A percentile compares a stretch with the other conserved stretches of the same genome.
Evolutionary conservation across 1,140 invertebrate genomes (phyloP).

Genomic region (Rhyacophila brunnea): DNA sequence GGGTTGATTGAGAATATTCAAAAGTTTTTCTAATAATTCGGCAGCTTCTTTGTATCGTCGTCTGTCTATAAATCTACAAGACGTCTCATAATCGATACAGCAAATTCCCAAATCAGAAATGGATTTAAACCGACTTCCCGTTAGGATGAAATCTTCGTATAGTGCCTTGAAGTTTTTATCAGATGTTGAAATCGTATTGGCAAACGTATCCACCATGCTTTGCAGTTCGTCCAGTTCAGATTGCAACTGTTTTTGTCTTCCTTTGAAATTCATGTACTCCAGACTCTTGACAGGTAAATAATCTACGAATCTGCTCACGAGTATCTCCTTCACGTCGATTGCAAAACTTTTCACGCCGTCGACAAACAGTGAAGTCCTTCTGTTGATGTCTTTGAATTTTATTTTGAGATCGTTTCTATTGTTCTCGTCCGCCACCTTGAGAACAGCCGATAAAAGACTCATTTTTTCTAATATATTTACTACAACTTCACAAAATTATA

Average conservation of each 20-base stretch:
- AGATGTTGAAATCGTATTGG: neutral
- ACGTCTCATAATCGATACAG: conserved; percentile 6
- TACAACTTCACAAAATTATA: neutral
- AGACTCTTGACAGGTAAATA: conserved; percentile 20
- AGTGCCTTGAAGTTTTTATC: conserved; percentile 9
- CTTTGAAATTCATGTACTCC: conserved; percentile 16
- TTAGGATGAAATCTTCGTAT: conserved; percentile 15
- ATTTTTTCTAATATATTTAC: conserved; percentile 10
- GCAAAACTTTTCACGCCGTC: conserved; percentile 21
- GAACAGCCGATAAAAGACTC: conserved; percentile 28
- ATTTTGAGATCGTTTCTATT: conserved; percentile 16
- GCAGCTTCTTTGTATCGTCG: conserved; percentile 17
- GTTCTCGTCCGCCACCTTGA: conserved; percentile 21
- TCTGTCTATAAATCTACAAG: conserved; percentile 17
- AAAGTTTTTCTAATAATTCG: conserved; percentile 11
- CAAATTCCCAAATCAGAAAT: conserved; percentile 15
- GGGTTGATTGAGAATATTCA: conserved; percentile 9
- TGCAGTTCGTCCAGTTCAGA: conserved; percentile 11
- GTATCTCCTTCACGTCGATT: conserved; percentile 16
- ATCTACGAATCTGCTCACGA: conserved; percentile 15
- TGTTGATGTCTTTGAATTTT: conserved; percentile 17
- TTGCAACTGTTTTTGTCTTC: conserved; percentile 10
- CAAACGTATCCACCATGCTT: conserved; percentile 10
- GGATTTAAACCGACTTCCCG: conserved; percentile 7
- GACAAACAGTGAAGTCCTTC: conserved; percentile 11